Base-by-base conservation (phyloP, 2,888 invertebrate genomes). In the Cataglyphis cursor region DNA sequence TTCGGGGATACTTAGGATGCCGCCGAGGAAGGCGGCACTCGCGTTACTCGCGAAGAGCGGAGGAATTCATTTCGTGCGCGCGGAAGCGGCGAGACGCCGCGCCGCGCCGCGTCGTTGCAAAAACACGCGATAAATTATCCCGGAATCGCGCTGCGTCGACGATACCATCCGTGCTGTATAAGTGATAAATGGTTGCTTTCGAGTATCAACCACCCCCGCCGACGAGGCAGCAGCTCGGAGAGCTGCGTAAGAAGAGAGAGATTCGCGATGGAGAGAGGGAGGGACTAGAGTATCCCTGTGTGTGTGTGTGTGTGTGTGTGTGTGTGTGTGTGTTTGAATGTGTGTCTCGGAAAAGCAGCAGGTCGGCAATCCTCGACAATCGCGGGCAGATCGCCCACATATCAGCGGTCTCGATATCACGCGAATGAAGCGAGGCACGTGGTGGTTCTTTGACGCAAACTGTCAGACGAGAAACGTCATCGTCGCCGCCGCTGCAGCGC, bases 121-220 rank as follows among this genome's bases (percentile, higher is more conserved):
- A 82, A 82, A 75, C 75, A 75, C 65, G 68, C 82, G 76, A 82
- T 82, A 82, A 82, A 82, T 82, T 82, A 82, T 75, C 75, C 59
- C 48, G 61, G 66, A 76, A 82, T 75, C 75, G 75, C 75, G 75
- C 82, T 75, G 75, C 82, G 76, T 82, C 75, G 76, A 82, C 75
- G 82, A 75, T 82, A 81, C 73, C 51, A 72, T 80, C 73, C 74
- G 35, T 61, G 82, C 75, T 76, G 76, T 76, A 75, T 75, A 75
- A 75, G 82, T 75, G 82, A 82, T 82, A 82, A 82, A 82, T 82
- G 75, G 75, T 82, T 68, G 65, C 82, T 82, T 66, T 82, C 75
- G 68, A 68, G 59, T 78, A 78, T 78, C 78, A 68, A 44, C 68
- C 31, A 31, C 78, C n/a, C 44, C 65, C 9, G 66, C 44, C 62